Evolutionary conservation across 2,797 vertebrate genomes (phyloP).

Genomic region (Geotrypetes seraphini): DNA sequence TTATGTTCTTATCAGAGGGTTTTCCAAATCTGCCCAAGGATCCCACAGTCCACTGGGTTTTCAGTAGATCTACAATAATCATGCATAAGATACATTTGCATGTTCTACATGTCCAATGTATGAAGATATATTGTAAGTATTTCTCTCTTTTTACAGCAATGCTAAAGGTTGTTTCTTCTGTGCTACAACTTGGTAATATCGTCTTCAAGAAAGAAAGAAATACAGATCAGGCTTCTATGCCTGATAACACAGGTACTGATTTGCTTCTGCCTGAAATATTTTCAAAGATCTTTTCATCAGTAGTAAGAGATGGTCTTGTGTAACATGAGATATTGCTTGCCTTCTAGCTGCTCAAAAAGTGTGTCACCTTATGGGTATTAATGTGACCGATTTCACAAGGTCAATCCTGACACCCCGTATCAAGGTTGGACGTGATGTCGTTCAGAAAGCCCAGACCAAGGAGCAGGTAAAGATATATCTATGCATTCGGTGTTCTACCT

Average conservation of each 20-base stretch:
- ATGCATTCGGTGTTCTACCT: background rate
- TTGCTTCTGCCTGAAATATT: background rate
- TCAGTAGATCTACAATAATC: too few species aligned
- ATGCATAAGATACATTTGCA: too few species aligned
- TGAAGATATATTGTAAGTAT: too few species aligned
- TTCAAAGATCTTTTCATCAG: background rate
- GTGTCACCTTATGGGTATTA: constrained; percentile 91
- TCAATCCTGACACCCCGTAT: constrained; percentile 90
- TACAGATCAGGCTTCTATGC: constrained; percentile 95
- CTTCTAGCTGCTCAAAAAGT: constrained; percentile 87
- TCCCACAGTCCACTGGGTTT: too few species aligned
- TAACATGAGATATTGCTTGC: constrained; percentile 4
- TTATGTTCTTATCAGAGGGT: too few species aligned
- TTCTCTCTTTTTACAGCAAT: constrained; percentile 56
- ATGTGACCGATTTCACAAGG: constrained; percentile 92
- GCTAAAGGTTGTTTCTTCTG: constrained; percentile 83
- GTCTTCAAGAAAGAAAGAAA: constrained; percentile 95
- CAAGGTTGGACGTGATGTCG: constrained; percentile 90
- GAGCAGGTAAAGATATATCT: constrained; percentile 69
- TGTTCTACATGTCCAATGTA: too few species aligned
- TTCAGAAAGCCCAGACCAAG: constrained; percentile 96
- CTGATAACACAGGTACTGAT: constrained; percentile 82
- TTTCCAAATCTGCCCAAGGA: too few species aligned
- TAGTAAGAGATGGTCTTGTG: background rate
- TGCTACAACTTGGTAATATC: constrained; percentile 90